Percentiles rank a stretch among this genome's conserved stretches.
phyloP scores from a whole-genome alignment of 2,888 invertebrate genomes.

The Drosophila mayaguana region DNA sequence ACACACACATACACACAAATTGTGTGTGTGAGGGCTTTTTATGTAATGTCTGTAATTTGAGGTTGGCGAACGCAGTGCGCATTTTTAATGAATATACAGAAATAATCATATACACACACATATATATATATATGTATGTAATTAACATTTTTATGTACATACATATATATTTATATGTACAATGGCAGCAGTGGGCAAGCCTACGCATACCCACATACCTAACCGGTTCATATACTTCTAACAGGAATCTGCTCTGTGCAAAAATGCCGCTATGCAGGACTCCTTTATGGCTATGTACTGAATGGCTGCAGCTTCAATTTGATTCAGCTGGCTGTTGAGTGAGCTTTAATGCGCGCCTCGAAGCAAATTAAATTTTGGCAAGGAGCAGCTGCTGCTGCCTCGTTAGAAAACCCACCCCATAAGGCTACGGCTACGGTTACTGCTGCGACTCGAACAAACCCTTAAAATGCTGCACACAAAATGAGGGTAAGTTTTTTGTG shows the following conservation, averaged over 20 bases:
- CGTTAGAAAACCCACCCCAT: conserved; percentile 66
- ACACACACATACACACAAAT: conserved; percentile 29
- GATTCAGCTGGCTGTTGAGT: conserved; percentile 25
- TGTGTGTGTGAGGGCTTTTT: conserved; percentile 48
- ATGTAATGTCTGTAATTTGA: conserved; percentile 76
- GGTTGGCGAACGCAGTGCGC: conserved; percentile 68
- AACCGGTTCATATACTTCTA: conserved; percentile 26
- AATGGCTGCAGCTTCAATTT: not conserved
- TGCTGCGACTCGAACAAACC: conserved; percentile 50
- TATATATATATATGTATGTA: not conserved
- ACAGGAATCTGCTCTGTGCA: conserved; percentile 24
- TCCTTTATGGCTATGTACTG: conserved; percentile 1
- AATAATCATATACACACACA: conserved; percentile 17
- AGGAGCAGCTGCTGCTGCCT: conserved; percentile 49
- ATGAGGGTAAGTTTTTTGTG: conserved; percentile 62
- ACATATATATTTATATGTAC: conserved; percentile 17
- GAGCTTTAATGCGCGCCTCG: conserved; percentile 22
- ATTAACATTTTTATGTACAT: conserved; percentile 10
- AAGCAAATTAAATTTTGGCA: conserved; percentile 20
- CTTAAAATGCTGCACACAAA: conserved; percentile 50
- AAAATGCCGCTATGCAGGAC: conserved; percentile 35
- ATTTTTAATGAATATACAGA: conserved; percentile 64
- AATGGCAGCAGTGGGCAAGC: not conserved
- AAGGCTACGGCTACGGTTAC: not conserved
- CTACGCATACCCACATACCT: conserved; percentile 9